Evolutionary conservation across 92 coral and sea anemone species (phyloP).

Genomic region (Parazoanthus darwini): DNA sequence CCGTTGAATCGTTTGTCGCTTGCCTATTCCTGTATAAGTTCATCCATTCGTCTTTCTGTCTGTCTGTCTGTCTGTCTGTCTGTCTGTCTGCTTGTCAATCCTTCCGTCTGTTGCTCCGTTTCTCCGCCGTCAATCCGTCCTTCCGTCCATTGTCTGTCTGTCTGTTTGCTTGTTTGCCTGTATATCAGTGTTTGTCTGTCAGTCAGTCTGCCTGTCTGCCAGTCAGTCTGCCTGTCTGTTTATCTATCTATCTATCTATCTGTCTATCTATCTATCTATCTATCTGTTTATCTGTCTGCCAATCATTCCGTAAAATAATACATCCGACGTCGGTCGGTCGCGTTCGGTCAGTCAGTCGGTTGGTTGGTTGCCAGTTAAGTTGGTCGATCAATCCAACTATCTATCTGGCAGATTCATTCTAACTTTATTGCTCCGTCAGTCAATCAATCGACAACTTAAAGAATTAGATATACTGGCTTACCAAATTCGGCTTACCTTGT

Average conservation of each 20-base stretch:
- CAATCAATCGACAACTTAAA: background rate
- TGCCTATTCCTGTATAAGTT: no score
- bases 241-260: background rate
- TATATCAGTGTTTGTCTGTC: background rate
- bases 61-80: background rate
- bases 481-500: conserved; percentile 45
- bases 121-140: no score
- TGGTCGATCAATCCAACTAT: no score
- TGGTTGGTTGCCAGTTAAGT: no score
- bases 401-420: no score
- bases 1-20: background rate
- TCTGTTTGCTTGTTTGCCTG: background rate
- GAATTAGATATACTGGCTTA: background rate
- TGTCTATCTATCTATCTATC: background rate
- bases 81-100: background rate
- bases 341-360: no score
- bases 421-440: background rate
- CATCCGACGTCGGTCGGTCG: background rate
- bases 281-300: background rate
- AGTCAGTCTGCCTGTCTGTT: background rate
- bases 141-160: background rate
- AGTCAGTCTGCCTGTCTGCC: background rate
- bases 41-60: background rate
- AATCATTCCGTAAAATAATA: no score
- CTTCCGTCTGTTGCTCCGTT: background rate